Evolutionary conservation across 2,888 invertebrate genomes (phyloP).

Genomic region (Diachrysia chrysitis): DNA sequence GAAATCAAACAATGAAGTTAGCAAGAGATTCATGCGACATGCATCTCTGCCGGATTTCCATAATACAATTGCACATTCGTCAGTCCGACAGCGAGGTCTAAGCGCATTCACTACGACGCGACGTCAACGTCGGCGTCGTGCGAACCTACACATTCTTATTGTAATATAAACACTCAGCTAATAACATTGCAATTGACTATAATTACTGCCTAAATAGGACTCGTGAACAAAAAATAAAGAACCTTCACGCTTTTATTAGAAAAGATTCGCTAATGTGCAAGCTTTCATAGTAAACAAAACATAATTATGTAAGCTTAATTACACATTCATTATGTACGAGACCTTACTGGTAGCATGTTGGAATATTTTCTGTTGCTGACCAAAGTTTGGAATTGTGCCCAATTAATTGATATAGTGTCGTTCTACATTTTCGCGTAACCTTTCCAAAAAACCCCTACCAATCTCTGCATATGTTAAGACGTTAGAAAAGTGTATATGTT

Average conservation of each 20-base stretch:
- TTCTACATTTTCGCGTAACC: neutral
- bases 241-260: constrained; percentile 31
- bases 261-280: constrained; percentile 1
- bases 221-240: constrained; percentile 54
- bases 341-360: neutral
- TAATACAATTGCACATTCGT: constrained; percentile 82
- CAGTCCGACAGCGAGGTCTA: constrained; percentile 82
- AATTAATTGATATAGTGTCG: neutral
- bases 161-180: constrained; percentile 73
- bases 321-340: neutral
- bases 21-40: constrained; percentile 40
- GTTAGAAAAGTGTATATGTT: neutral
- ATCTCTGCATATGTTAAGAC: neutral
- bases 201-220: constrained; percentile 64
- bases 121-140: constrained; percentile 67
- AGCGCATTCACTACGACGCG: constrained; percentile 70
- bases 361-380: neutral
- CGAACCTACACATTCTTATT: constrained; percentile 77
- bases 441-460: neutral
- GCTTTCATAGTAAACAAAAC: constrained; percentile 2
- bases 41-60: constrained; percentile 58
- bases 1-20: constrained; percentile 13
- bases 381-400: neutral
- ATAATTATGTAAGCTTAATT: constrained; percentile 4
- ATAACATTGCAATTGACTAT: constrained; percentile 71